These are phyloP conservation scores for Drosophila auraria DNA, from an alignment of 1,140 invertebrate genomes.

Conservation along the genomic window DNA sequence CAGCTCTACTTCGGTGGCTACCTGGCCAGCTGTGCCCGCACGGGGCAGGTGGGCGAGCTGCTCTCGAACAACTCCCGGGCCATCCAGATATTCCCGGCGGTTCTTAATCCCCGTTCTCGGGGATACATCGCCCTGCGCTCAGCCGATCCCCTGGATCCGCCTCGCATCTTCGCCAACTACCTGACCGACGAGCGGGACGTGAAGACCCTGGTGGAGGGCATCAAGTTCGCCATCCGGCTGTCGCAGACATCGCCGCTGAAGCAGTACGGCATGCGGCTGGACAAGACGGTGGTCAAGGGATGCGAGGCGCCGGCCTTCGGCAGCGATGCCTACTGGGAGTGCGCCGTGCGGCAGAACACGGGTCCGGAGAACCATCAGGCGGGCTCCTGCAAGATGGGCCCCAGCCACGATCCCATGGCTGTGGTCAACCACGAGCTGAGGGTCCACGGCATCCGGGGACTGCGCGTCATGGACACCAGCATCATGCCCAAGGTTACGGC, in stretches of 20 bases:
- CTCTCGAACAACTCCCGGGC: slow-evolving; percentile 88
- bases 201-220: slow-evolving; percentile 90
- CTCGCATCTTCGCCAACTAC: slow-evolving; percentile 94
- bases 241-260: slow-evolving; percentile 89
- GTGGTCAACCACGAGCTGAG: slow-evolving; percentile 87
- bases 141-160: slow-evolving; percentile 91
- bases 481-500: slow-evolving; percentile 89
- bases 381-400: slow-evolving; percentile 89
- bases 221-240: slow-evolving; percentile 89
- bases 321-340: slow-evolving; percentile 93
- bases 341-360: slow-evolving; percentile 90
- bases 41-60: slow-evolving; percentile 92
- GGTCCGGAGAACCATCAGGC: slow-evolving; percentile 94
- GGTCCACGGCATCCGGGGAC: slow-evolving; percentile 86
- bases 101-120: slow-evolving; percentile 92
- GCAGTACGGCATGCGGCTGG: slow-evolving; percentile 90
- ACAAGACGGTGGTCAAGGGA: slow-evolving; percentile 89
- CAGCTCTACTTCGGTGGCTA: slow-evolving; percentile 95
- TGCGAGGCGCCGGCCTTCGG: slow-evolving; percentile 91
- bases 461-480: slow-evolving; percentile 88
- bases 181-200: slow-evolving; percentile 91
- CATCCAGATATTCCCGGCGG: slow-evolving; percentile 88
- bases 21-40: slow-evolving; percentile 92
- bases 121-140: slow-evolving; percentile 91
- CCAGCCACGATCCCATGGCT: slow-evolving; percentile 85